These are phyloP conservation scores for Canis aureus DNA, from an alignment of 2,113 vertebrate species.

Conservation along the genomic window DNA sequence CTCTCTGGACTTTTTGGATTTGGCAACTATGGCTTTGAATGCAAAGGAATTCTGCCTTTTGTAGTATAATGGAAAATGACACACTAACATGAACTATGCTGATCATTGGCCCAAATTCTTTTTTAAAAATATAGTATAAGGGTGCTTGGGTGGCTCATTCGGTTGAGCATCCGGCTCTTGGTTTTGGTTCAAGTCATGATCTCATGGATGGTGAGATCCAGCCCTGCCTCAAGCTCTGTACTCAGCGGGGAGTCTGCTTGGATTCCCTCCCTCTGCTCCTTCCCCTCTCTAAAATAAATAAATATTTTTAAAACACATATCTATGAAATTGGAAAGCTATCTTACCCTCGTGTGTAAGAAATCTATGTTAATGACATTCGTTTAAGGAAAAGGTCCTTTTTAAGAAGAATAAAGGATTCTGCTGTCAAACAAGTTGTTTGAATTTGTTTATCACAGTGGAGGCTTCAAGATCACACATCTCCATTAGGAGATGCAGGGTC, in stretches of 20 bases:
- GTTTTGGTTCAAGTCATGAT: neutral
- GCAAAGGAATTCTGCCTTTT: neutral
- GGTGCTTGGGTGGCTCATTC: neutral
- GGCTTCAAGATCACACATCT: constrained; percentile 12
- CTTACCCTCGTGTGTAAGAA: neutral
- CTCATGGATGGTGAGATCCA: neutral
- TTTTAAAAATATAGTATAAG: neutral
- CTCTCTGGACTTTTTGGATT: neutral
- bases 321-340: neutral
- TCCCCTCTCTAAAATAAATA: neutral
- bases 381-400: neutral
- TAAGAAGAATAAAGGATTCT: neutral
- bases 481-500: constrained; percentile 80
- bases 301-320: neutral
- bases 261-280: neutral
- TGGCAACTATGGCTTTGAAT: neutral
- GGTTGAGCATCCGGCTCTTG: neutral
- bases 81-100: neutral
- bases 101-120: neutral
- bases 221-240: too few relatives aligned
- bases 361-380: neutral
- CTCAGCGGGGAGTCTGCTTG: neutral
- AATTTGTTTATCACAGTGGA: neutral
- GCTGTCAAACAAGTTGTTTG: neutral
- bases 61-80: neutral